A percentile compares a stretch with the other conserved stretches of the same genome.
Evolutionary conservation across 2,113 vertebrate genomes (phyloP).

Genomic region (Misgurnus mizolepis): DNA sequence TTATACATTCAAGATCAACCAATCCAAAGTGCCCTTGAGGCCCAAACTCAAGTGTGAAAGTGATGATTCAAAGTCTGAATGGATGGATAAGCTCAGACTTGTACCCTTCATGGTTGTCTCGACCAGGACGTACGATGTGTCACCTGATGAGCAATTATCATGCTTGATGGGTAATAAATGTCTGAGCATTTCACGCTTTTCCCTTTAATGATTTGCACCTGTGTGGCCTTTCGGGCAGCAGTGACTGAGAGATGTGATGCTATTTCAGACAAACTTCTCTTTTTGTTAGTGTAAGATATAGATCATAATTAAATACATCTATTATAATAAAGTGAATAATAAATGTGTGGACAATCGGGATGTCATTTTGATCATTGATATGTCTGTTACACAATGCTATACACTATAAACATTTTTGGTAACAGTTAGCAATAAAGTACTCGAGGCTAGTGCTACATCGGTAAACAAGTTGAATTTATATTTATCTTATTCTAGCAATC

Average conservation of each 20-base stretch:
- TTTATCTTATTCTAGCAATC: too few species aligned
- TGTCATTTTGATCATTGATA: too few species aligned
- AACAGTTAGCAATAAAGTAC: too few species aligned
- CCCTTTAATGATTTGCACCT: conserved; percentile 30
- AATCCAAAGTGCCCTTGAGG: background rate
- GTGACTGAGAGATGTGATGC: background rate
- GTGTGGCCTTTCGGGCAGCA: background rate
- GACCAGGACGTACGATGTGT: conserved; percentile 24
- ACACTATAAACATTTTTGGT: too few species aligned
- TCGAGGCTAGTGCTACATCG: too few species aligned
- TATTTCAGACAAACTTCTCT: background rate
- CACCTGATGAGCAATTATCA: conserved; percentile 43
- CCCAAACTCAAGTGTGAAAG: conserved; percentile 18
- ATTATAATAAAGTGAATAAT: background rate
- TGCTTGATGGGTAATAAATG: conserved; percentile 39
- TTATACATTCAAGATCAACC: background rate
- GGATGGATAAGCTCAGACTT: conserved; percentile 30
- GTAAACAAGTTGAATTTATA: too few species aligned
- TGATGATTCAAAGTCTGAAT: background rate
- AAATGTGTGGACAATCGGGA: background rate
- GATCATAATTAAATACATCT: background rate
- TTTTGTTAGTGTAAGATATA: background rate
- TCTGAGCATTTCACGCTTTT: conserved; percentile 17
- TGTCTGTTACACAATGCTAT: too few species aligned
- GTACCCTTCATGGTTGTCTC: conserved; percentile 28